Base-by-base conservation (phyloP, 2,888 invertebrate genomes). In the Mylabris sibirica region DNA sequence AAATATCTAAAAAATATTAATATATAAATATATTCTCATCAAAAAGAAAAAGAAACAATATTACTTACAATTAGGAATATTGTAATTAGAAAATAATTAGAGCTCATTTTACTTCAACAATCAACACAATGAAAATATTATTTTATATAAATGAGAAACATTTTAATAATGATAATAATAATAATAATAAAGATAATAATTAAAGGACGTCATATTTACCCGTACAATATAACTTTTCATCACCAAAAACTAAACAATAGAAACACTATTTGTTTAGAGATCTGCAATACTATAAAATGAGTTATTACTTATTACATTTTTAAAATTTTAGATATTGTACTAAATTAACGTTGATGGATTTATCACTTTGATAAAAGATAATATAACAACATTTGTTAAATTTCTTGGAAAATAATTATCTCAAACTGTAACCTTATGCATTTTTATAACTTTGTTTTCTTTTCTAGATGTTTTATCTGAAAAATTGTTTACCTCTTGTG, bases 401-500 rank as follows among this genome's bases (percentile, higher is more conserved):
- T 30, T 30, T 30, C 30, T 30, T 8, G 1, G 30, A 30, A 30
- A 30, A 1, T 30, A 30, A 5, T 30, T 30, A 30, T 30, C 30
- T 30, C 30, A 30, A 30, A n/a, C n/a, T n/a, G n/a, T n/a, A n/a
- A n/a, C n/a, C 30, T 8, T 3, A 30, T 30, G 30, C 30, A 30
- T 30, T 30, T 30, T 30, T 30, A 30, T 6, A 30, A 30, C 8
- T 30, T 30, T 3, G 4, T 4, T 8, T 8, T 30, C 30, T 30
- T 30, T 30, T 30, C 4, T 30, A 30, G 30, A 2, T 30, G 4
- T 30, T 4, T 8, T 4, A 30, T 30, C 8, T n/a, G n/a, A 12
- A 57, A 41, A 41, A 12, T 35, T 20, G 70, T 78, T 78, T 79
- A 84, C 84, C 81, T 84, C 84, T 77, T 83, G 82, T 57, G 83